Conservation (phyloP, 2,113 vertebrate species). For the Melierax canorus region DNA sequence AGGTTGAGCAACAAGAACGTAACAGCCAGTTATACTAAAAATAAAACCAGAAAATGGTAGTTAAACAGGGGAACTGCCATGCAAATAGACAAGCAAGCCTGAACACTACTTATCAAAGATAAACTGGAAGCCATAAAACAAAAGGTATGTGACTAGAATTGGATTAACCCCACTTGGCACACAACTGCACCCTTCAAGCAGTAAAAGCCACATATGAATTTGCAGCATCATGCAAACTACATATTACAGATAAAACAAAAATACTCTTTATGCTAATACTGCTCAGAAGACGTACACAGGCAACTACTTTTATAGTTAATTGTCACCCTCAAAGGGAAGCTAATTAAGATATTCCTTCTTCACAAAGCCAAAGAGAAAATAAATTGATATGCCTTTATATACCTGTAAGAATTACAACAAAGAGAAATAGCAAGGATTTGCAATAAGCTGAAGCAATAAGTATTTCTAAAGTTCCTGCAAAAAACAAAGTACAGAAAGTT, state of each 20-base stretch:
- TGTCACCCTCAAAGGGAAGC: not conserved
- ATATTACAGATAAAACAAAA: not conserved
- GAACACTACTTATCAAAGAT: not conserved
- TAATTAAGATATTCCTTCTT: not conserved
- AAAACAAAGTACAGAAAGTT: not conserved
- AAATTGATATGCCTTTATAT: not conserved
- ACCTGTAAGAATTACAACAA: not conserved
- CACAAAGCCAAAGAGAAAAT: not conserved
- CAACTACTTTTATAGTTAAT: not conserved
- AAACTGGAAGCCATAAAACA: not conserved
- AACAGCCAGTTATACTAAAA: not conserved
- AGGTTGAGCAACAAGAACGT: not conserved
- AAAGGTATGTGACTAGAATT: not conserved
- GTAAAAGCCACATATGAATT: not conserved
- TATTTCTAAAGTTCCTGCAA: not conserved
- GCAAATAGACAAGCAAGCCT: not conserved
- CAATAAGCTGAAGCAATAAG: not conserved
- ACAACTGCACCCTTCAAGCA: not conserved
- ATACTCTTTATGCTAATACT: not conserved
- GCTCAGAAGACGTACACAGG: not conserved
- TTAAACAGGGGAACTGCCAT: constrained; percentile 3
- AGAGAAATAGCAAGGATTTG: not conserved
- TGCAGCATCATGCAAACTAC: not conserved
- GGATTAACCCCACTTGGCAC: not conserved
- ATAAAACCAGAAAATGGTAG: not conserved